Percentiles rank a stretch among this genome's conserved stretches.
phyloP scores from a whole-genome alignment of 2,797 vertebrate species.

The Danio aesculapii region DNA sequence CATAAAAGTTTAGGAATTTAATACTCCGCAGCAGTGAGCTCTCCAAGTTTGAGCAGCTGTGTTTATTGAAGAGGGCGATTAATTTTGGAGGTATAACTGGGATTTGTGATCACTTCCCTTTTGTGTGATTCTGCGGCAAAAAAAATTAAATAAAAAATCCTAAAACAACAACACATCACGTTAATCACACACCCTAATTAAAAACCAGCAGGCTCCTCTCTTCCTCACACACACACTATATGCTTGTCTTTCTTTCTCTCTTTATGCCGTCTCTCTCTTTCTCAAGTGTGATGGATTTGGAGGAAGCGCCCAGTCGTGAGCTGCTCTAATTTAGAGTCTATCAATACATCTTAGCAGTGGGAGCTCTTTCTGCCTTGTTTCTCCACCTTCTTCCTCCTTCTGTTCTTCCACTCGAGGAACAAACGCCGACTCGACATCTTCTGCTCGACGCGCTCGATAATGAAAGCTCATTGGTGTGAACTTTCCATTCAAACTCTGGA shows the following conservation, averaged over 20 bases:
- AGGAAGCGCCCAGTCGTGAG: conserved; percentile 47
- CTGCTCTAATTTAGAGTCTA: conserved; percentile 55
- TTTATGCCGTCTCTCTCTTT: conserved; percentile 20
- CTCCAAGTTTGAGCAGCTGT: conserved; percentile 29
- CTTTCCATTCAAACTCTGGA: neutral
- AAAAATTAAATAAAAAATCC: neutral
- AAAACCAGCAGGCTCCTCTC: conserved; percentile 41
- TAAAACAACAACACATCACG: conserved; percentile 27
- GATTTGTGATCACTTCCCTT: conserved; percentile 34
- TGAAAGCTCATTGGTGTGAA: conserved; percentile 48
- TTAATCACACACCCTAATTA: conserved; percentile 55
- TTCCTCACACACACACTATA: neutral
- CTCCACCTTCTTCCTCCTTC: conserved; percentile 28
- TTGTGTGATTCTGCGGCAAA: conserved; percentile 15
- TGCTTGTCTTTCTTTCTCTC: neutral
- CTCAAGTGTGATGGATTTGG: conserved; percentile 49
- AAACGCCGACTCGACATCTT: conserved; percentile 49
- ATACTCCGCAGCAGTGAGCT: neutral
- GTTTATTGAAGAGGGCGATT: conserved; percentile 22
- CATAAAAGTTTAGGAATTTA: conserved; percentile 20
- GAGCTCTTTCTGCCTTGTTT: conserved; percentile 45
- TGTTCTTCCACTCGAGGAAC: conserved; percentile 28
- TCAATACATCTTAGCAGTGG: conserved; percentile 61
- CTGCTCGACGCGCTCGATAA: conserved; percentile 42
- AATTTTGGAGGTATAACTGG: conserved; percentile 8